Conservation (phyloP, 1,140 invertebrate species). For the Heliconius hewitsoni region DNA sequence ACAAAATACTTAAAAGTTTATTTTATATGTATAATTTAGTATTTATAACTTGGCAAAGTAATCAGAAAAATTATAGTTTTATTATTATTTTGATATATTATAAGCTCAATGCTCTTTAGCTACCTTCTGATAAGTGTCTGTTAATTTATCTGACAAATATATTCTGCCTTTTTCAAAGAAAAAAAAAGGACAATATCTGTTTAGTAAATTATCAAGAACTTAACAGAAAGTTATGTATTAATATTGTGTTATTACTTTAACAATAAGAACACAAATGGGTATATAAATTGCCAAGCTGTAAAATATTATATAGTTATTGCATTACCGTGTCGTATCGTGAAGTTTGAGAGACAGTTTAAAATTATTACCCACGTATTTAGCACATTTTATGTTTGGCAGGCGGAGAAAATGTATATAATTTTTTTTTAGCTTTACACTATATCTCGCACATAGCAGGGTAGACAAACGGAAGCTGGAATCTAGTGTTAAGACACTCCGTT, state of each 20-base stretch:
- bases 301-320: neutral
- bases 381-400: too few species aligned
- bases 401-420: too few species aligned
- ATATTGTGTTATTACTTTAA: neutral
- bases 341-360: neutral
- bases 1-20: neutral
- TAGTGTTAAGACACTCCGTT: too few species aligned
- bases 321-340: neutral
- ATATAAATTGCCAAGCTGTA: neutral
- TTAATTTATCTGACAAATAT: neutral
- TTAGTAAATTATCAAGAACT: neutral
- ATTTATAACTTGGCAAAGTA: neutral
- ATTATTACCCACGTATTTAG: neutral
- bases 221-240: neutral
- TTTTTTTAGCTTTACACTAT: too few species aligned
- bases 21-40: neutral
- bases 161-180: neutral
- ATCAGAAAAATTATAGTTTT: neutral
- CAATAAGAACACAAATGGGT: neutral
- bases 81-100: neutral
- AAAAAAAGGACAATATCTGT: neutral
- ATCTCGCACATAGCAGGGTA: too few species aligned
- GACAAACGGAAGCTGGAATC: too few species aligned
- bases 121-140: neutral
- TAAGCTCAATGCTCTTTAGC: constrained; percentile 4